Conservation (phyloP, 2,888 invertebrate species). For the Antitype chi region DNA sequence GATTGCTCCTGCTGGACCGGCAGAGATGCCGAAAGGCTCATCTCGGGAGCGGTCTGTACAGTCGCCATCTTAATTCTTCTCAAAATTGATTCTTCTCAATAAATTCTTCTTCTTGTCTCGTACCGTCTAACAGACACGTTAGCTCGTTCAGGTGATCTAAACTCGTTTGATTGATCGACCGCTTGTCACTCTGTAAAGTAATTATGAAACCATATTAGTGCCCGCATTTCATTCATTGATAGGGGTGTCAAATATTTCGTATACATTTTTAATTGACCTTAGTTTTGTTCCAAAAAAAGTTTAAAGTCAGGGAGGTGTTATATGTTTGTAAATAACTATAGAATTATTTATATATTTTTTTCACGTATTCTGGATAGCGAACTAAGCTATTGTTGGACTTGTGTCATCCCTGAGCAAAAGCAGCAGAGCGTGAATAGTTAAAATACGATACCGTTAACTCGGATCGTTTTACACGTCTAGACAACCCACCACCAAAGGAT, state of each 20-base stretch:
- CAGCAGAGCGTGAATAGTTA: slow-evolving; percentile 74
- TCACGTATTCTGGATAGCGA: background rate
- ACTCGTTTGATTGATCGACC: slow-evolving; percentile 73
- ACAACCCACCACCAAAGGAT: slow-evolving; percentile 64
- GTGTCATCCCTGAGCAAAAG: slow-evolving; percentile 72
- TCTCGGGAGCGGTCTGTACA: slow-evolving; percentile 81
- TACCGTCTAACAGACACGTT: slow-evolving; percentile 65
- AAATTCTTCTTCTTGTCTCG: slow-evolving; percentile 39
- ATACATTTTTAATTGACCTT: background rate
- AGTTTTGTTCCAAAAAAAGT: background rate
- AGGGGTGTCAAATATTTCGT: slow-evolving; percentile 63
- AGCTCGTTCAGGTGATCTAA: slow-evolving; percentile 67
- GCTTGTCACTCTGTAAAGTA: slow-evolving; percentile 79
- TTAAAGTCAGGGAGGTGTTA: background rate
- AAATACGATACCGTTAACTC: slow-evolving; percentile 75
- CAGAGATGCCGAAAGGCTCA: slow-evolving; percentile 79
- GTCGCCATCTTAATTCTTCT: slow-evolving; percentile 80
- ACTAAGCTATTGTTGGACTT: slow-evolving; percentile 28
- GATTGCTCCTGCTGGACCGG: slow-evolving; percentile 79
- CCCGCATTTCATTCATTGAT: slow-evolving; percentile 66
- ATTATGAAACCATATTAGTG: slow-evolving; percentile 83
- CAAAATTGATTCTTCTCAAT: slow-evolving; percentile 49
- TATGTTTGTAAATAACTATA: background rate
- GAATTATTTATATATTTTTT: background rate
- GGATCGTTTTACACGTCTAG: slow-evolving; percentile 75